Evolutionary conservation across 2,888 invertebrate species (phyloP), one percentile per base, ranked within the genome.

Genomic region (Clitarchus hookeri): DNA sequence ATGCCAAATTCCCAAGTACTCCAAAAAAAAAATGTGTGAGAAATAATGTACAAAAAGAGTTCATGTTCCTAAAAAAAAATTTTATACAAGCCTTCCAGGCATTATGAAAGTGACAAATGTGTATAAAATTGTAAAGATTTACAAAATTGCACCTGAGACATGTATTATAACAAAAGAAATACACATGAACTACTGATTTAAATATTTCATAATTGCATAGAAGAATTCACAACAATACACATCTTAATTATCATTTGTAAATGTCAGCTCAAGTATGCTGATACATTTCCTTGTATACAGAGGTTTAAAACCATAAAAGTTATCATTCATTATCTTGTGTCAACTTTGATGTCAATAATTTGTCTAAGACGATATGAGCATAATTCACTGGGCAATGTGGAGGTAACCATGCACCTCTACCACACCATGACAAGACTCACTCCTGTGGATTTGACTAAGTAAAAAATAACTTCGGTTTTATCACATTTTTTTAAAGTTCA

Each of bases 101-200:
- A 65, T 65, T 65, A 65, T 65, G 65, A 65, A 65, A 65, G 65
- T 65, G 23, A 65, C 65, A 65, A 65, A 65, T 65, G 65, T 65
- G n/a, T 65, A 65, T 65, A 65, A 65, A 65, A 65, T 65, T 65
- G 65, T 65, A 65, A 65, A 65, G 65, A n/a, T 65, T 16, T 65
- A 65, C 65, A 65, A 65, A 65, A 65, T 19, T 65, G 65, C 65
- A 65, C 65, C 65, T 65, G 65, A 65, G 65, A 23, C 65, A 65
- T 65, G 65, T 65, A 65, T 65, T 8, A 65, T 0, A 65, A 65
- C 65, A 65, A 65, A 65, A 11, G 16, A 65, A 65, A 65, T 65
- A 65, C 23, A 48, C 12, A 48, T 48, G 48, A 13, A 48, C 48
- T 16, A 48, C 48, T 48, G 48, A 48, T 13, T 16, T 65, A 19